These are phyloP conservation scores for Drosophila tsacasi DNA, from an alignment of 1,140 invertebrate species.

Conservation along the genomic window DNA sequence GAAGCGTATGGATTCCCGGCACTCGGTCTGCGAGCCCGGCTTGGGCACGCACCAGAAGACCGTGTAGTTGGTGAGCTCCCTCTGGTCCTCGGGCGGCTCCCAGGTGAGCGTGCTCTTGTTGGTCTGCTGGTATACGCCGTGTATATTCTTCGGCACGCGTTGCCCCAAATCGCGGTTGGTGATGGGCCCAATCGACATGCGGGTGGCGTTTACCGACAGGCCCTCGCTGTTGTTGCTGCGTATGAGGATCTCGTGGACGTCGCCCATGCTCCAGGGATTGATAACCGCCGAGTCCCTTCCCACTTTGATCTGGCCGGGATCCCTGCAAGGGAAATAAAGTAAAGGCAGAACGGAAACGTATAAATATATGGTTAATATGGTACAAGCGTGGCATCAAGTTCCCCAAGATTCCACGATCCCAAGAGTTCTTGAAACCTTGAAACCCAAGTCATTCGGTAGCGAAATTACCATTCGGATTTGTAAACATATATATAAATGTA, in stretches of 20 bases:
- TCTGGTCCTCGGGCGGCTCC: conserved; percentile 59
- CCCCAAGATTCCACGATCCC: neutral
- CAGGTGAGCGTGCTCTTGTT: conserved; percentile 73
- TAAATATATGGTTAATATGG: neutral
- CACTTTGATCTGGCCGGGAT: conserved; percentile 46
- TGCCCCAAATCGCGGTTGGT: conserved; percentile 39
- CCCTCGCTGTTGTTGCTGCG: conserved; percentile 67
- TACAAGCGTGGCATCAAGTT: neutral
- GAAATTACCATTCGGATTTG: too few relatives aligned
- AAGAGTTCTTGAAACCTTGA: neutral
- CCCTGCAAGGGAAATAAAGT: conserved; percentile 16
- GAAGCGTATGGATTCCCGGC: conserved; percentile 72
- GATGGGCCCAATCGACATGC: conserved; percentile 54
- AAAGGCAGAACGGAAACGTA: neutral
- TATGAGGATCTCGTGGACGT: conserved; percentile 61
- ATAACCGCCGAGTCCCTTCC: conserved; percentile 60
- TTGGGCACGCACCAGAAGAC: conserved; percentile 77
- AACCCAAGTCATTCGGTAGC: neutral
- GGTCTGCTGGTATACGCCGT: conserved; percentile 65
- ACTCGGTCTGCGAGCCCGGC: conserved; percentile 58
- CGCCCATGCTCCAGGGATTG: conserved; percentile 52
- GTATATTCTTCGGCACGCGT: conserved; percentile 62
- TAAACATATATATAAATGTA: too few relatives aligned
- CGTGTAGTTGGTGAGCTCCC: conserved; percentile 64
- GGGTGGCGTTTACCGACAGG: conserved; percentile 59